Percentiles rank a stretch among this genome's conserved stretches.
Evolutionary conservation across 1,140 invertebrate species (phyloP).

Genomic region (Notospermus geniculatus): DNA sequence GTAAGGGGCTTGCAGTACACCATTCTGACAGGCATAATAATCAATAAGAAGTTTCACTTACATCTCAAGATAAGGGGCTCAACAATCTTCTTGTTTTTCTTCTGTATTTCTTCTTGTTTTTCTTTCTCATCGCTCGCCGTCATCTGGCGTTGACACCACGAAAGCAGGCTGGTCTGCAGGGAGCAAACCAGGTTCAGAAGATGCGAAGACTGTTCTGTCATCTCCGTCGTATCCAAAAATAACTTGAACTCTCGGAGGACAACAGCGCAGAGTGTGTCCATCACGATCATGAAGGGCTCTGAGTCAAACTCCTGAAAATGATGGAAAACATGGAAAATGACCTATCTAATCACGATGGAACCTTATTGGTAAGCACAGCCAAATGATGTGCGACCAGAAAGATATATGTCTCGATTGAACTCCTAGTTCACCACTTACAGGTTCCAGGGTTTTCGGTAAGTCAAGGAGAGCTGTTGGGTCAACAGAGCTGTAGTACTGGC

Average conservation of each 20-base stretch:
- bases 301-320: slow-evolving; percentile 40
- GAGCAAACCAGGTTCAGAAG: slow-evolving; percentile 46
- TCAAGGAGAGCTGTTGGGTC: slow-evolving; percentile 51
- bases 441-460: slow-evolving; percentile 33
- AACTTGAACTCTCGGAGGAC: slow-evolving; percentile 40
- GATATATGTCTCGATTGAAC: too few relatives aligned
- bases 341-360: too few relatives aligned
- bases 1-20: too few relatives aligned
- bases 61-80: slow-evolving; percentile 30
- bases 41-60: slow-evolving; percentile 31
- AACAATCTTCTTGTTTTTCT: slow-evolving; percentile 21
- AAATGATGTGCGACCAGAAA: too few relatives aligned
- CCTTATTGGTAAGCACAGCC: neutral
- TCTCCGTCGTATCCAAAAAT: slow-evolving; percentile 15
- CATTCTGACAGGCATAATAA: too few relatives aligned
- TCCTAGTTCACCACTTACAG: slow-evolving; percentile 36
- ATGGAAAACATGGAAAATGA: slow-evolving; percentile 18
- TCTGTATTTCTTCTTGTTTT: neutral
- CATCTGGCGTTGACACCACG: slow-evolving; percentile 48
- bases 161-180: slow-evolving; percentile 45
- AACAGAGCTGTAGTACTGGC: slow-evolving; percentile 53
- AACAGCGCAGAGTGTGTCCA: slow-evolving; percentile 50
- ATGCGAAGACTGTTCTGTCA: slow-evolving; percentile 40
- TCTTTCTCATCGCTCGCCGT: slow-evolving; percentile 12
- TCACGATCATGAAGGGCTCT: slow-evolving; percentile 36